A percentile compares a stretch with the other conserved stretches of the same genome.
phyloP scores from a whole-genome alignment of 2,888 invertebrate genomes.

The Campoletis raptor region DNA sequence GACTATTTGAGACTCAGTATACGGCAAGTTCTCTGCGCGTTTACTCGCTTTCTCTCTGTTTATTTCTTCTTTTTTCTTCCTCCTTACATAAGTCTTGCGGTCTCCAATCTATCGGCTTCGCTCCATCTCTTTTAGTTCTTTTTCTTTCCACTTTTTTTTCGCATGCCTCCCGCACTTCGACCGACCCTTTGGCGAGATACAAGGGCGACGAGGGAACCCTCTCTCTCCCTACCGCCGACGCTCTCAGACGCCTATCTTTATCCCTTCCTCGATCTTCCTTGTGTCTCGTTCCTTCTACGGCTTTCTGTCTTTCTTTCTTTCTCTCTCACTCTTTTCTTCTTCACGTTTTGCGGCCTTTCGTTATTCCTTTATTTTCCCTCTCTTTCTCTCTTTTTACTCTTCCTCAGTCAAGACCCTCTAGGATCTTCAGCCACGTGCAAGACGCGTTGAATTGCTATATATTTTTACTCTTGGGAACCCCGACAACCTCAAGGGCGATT shows the following conservation, averaged over 20 bases:
- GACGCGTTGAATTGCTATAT: conserved; percentile 50
- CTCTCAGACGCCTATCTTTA: conserved; percentile 64
- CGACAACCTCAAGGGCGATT: conserved; percentile 48
- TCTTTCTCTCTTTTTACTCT: conserved; percentile 13
- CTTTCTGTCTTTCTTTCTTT: neutral
- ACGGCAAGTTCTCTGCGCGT: conserved; percentile 58
- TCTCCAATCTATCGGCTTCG: conserved; percentile 64
- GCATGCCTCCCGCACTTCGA: conserved; percentile 14
- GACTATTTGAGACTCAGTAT: conserved; percentile 39
- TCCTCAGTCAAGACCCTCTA: conserved; percentile 33
- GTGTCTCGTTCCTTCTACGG: conserved; percentile 38
- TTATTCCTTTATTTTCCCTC: neutral
- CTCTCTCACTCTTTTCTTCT: neutral
- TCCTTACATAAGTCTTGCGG: conserved; percentile 65
- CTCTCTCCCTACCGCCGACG: conserved; percentile 27
- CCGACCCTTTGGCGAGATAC: conserved; percentile 47
- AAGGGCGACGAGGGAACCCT: conserved; percentile 59
- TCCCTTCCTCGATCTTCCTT: conserved; percentile 64
- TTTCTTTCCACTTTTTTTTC: conserved; percentile 42
- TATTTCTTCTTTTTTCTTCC: conserved; percentile 15
- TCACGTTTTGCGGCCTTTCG: neutral
- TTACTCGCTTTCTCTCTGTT: conserved; percentile 53
- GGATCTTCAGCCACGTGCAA: conserved; percentile 60
- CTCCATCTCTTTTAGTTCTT: conserved; percentile 15
- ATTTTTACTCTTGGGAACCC: conserved; percentile 17